A percentile compares a stretch with the other conserved stretches of the same genome.
phyloP scores from a whole-genome alignment of 2,113 vertebrate species.

The Corythaeola cristata region DNA sequence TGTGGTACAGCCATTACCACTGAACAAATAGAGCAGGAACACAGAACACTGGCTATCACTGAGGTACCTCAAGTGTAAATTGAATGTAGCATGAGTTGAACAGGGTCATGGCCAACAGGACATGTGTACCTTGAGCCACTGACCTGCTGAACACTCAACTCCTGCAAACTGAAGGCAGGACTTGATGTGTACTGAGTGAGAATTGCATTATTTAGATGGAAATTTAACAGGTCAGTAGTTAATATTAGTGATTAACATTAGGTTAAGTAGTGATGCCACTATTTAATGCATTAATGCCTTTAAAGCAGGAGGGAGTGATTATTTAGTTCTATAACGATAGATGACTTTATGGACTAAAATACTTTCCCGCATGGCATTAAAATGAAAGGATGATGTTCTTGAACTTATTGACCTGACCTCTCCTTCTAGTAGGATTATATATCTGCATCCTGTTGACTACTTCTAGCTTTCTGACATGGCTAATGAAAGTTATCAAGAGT shows the following conservation, averaged over 20 bases:
- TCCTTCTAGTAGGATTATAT: background rate
- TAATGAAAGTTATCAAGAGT: background rate
- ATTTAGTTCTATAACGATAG: background rate
- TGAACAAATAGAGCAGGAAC: background rate
- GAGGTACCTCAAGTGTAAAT: no score
- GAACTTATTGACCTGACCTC: background rate
- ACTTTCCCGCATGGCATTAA: background rate
- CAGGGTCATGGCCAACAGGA: background rate
- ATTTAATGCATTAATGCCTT: background rate
- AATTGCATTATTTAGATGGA: accelerated
- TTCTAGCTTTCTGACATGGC: background rate
- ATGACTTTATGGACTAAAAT: background rate
- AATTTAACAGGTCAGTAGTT: background rate
- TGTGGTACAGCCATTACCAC: background rate
- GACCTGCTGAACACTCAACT: no score
- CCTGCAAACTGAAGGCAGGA: background rate
- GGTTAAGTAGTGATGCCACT: background rate
- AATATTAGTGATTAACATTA: no score
- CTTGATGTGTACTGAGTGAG: background rate
- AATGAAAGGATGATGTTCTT: background rate
- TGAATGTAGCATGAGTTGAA: no score
- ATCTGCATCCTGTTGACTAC: background rate
- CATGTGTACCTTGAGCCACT: background rate
- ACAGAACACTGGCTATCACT: no score
- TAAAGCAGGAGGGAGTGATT: background rate